phyloP scores from a whole-genome alignment of 2,888 invertebrate species.

The Parnassius orleans region DNA sequence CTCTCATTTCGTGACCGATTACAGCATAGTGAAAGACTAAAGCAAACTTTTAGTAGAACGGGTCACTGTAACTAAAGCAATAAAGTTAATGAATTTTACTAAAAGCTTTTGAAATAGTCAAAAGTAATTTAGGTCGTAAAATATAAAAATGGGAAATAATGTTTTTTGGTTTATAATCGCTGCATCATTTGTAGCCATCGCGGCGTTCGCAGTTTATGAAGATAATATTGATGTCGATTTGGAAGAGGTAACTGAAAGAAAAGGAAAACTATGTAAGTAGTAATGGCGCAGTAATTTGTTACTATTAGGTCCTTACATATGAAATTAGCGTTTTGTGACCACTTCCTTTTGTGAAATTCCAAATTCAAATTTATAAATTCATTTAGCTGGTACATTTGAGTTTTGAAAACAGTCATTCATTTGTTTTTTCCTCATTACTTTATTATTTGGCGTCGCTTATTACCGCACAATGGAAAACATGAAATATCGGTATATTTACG shows the following conservation, averaged over 20 bases:
- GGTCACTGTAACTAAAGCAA: background rate
- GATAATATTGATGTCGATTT: slow-evolving; percentile 36
- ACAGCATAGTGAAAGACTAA: slow-evolving; percentile 28
- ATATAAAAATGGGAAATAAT: slow-evolving; percentile 46
- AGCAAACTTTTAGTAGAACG: slow-evolving; percentile 24
- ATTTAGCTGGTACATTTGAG: no score
- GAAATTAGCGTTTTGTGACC: no score
- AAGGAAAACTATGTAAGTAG: slow-evolving; percentile 64
- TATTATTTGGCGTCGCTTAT: no score
- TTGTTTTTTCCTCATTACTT: no score
- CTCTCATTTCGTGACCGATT: slow-evolving; percentile 51
- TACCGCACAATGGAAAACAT: no score
- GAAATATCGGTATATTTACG: no score
- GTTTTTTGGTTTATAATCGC: slow-evolving; percentile 45
- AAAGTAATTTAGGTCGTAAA: background rate
- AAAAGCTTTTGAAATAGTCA: background rate
- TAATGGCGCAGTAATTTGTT: background rate
- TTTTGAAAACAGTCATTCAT: no score
- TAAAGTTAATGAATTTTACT: background rate
- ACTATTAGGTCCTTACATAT: no score
- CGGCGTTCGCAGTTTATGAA: slow-evolving; percentile 49
- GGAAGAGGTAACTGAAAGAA: slow-evolving; percentile 41
- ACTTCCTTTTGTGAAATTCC: no score
- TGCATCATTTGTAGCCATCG: slow-evolving; percentile 41
- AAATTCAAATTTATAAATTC: no score